Evolutionary conservation across 2,888 invertebrate genomes (phyloP).

Genomic region (Mystacides longicornis): DNA sequence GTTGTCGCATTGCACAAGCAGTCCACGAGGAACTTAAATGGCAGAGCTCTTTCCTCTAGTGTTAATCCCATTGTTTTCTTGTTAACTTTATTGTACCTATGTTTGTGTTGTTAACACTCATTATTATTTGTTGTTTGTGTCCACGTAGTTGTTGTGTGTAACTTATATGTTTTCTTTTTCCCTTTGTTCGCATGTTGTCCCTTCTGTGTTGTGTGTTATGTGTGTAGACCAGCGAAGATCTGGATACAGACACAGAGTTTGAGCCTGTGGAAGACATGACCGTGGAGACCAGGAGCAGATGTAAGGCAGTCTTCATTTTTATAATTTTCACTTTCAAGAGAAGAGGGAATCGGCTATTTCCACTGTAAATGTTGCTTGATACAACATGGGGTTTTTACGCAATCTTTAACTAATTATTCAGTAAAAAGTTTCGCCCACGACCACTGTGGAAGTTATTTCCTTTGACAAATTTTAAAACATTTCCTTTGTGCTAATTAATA

Average conservation of each 20-base stretch:
- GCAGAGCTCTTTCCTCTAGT: no score
- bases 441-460: no score
- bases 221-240: slow-evolving; percentile 54
- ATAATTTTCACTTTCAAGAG: neutral
- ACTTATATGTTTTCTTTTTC: slow-evolving; percentile 18
- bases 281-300: slow-evolving; percentile 59
- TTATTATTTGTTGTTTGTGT: slow-evolving; percentile 5
- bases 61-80: no score
- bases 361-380: no score
- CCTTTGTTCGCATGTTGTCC: slow-evolving; percentile 21
- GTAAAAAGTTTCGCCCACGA: no score
- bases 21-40: no score
- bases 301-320: slow-evolving; percentile 37
- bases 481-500: no score
- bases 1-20: no score
- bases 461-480: no score
- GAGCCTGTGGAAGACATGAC: slow-evolving; percentile 62
- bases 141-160: slow-evolving; percentile 10
- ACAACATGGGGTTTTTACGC: no score
- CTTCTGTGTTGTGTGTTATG: slow-evolving; percentile 19
- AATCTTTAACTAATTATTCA: no score
- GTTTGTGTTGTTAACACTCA: neutral
- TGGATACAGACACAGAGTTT: slow-evolving; percentile 63
- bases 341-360: neutral
- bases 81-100: neutral